Percentiles rank a stretch among this genome's conserved stretches.
Conservation (phyloP, 1,140 invertebrate genomes). For the Acromyrmex charruanus region DNA sequence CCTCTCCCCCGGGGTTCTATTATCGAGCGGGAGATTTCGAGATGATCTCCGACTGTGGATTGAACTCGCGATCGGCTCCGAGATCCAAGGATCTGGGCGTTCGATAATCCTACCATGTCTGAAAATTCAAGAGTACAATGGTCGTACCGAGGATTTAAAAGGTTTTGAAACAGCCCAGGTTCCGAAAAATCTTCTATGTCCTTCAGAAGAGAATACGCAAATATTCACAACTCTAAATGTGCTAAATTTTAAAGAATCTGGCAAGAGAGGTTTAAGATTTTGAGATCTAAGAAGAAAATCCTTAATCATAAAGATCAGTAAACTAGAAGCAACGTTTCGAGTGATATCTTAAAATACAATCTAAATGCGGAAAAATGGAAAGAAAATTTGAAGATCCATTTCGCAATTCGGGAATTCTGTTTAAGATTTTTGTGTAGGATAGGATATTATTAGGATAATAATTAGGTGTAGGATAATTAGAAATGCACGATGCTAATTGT, state of each 20-base stretch:
- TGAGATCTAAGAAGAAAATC: background rate
- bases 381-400: background rate
- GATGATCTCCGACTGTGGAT: slow-evolving; percentile 40
- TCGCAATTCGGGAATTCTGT: background rate
- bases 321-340: background rate
- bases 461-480: too few species aligned
- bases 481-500: too few species aligned
- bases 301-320: background rate
- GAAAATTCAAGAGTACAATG: slow-evolving; percentile 23
- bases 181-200: background rate
- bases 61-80: slow-evolving; percentile 1
- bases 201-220: background rate
- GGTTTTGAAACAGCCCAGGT: background rate
- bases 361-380: background rate
- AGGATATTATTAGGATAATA: too few species aligned
- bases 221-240: background rate
- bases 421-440: too few species aligned
- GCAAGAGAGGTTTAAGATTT: background rate
- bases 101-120: slow-evolving; percentile 6
- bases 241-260: background rate
- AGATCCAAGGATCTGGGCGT: slow-evolving; percentile 3
- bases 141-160: background rate
- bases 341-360: background rate
- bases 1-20: slow-evolving; percentile 21
- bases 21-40: slow-evolving; percentile 32